phyloP scores from a whole-genome alignment of 2,888 invertebrate species.

The Vannuccia rotundouncinata region DNA sequence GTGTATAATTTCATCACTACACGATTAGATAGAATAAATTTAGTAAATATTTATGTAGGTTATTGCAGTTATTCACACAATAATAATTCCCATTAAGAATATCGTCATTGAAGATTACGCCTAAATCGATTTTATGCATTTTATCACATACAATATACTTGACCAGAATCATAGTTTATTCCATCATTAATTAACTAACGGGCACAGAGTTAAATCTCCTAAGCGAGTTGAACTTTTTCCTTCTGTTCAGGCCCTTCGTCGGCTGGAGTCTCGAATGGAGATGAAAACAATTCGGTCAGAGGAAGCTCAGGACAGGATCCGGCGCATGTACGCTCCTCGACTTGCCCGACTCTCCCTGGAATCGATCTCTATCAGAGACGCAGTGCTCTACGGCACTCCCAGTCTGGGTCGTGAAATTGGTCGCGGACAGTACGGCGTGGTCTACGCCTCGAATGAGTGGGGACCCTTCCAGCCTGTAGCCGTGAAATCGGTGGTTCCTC shows the following conservation, averaged over 20 bases:
- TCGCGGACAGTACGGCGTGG: conserved; percentile 81
- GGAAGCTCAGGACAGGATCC: conserved; percentile 63
- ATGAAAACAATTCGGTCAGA: conserved; percentile 72
- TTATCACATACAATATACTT: too few relatives aligned
- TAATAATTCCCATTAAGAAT: too few relatives aligned
- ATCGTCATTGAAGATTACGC: too few relatives aligned
- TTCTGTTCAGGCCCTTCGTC: conserved; percentile 4
- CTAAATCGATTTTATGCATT: too few relatives aligned
- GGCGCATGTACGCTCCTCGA: conserved; percentile 70
- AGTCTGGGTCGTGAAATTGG: conserved; percentile 60
- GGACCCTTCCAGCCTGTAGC: conserved; percentile 70
- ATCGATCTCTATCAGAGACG: conserved; percentile 73
- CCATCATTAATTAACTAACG: too few relatives aligned
- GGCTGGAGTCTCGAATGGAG: conserved; percentile 64
- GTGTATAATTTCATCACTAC: too few relatives aligned
- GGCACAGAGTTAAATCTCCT: too few relatives aligned
- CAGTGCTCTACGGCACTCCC: conserved; percentile 67
- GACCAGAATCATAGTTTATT: too few relatives aligned
- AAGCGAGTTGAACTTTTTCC: too few relatives aligned
- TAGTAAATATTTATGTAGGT: too few relatives aligned
- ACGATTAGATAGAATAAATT: too few relatives aligned
- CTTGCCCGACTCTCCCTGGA: conserved; percentile 74
- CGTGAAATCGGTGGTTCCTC: conserved; percentile 78
- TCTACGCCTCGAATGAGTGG: conserved; percentile 66
- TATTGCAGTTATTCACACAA: too few relatives aligned